A percentile compares a stretch with the other conserved stretches of the same genome.
Evolutionary conservation across 2,113 vertebrate genomes (phyloP).

Genomic region (Isurus oxyrinchus): DNA sequence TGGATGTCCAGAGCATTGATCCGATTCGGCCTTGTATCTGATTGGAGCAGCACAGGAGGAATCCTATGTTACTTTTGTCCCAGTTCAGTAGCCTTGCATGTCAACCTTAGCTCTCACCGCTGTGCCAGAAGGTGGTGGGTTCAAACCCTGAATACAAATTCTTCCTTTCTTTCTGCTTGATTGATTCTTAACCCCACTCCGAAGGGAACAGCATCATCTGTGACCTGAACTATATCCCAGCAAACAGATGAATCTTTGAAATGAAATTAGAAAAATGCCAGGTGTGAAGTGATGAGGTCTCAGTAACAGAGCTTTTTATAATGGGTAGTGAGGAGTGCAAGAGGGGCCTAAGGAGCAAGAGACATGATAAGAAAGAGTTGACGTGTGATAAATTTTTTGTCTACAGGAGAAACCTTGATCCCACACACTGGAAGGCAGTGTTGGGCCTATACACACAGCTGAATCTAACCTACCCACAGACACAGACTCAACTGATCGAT

Average conservation of each 20-base stretch:
- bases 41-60: no score
- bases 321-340: neutral
- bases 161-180: no score
- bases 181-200: no score
- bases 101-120: no score
- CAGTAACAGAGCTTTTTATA: neutral
- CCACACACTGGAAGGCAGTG: conserved; percentile 62
- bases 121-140: no score
- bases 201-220: no score
- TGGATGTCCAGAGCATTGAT: no score
- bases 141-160: no score
- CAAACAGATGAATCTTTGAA: neutral
- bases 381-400: conserved; percentile 37
- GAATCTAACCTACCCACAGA: conserved; percentile 47
- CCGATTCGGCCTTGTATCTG: no score
- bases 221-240: neutral
- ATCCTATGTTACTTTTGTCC: no score
- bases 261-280: neutral
- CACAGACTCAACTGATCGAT: conserved; percentile 55
- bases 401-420: conserved; percentile 68
- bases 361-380: no score
- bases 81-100: no score
- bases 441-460: conserved; percentile 65
- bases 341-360: neutral
- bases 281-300: neutral